A percentile compares a stretch with the other conserved stretches of the same genome.
Conservation (phyloP, 2,113 vertebrate genomes). For the Probosciger aterrimus region DNA sequence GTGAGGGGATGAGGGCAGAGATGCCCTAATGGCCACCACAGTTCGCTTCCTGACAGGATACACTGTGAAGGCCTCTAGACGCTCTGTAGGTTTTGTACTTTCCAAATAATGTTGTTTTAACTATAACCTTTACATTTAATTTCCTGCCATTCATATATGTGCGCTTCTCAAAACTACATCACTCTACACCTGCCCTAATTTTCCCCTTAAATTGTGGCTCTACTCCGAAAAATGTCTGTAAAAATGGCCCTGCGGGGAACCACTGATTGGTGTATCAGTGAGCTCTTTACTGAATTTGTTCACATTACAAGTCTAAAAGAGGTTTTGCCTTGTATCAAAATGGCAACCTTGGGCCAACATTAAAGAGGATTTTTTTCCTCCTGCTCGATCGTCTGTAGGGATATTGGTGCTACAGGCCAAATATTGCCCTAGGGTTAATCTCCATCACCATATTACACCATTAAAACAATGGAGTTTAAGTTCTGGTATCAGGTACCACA, state of each 20-base stretch:
- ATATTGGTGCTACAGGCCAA: neutral
- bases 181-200: constrained; percentile 1
- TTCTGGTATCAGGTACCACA: neutral
- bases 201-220: constrained; percentile 46
- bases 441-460: neutral
- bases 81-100: constrained; percentile 42
- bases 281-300: neutral
- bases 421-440: neutral
- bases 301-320: neutral
- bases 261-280: neutral
- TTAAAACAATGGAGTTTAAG: neutral
- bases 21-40: neutral
- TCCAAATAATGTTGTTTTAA: constrained; percentile 56
- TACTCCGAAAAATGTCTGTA: constrained; percentile 27
- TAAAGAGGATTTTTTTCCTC: neutral
- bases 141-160: neutral
- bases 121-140: constrained; percentile 61
- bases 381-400: neutral
- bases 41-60: neutral
- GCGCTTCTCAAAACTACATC: constrained; percentile 22
- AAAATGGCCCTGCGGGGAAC: neutral
- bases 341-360: neutral
- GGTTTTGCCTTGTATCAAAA: neutral
- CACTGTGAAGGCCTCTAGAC: neutral
- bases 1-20: neutral